Conservation (phyloP, 2,113 vertebrate genomes). For the Scartelaos histophorus region DNA sequence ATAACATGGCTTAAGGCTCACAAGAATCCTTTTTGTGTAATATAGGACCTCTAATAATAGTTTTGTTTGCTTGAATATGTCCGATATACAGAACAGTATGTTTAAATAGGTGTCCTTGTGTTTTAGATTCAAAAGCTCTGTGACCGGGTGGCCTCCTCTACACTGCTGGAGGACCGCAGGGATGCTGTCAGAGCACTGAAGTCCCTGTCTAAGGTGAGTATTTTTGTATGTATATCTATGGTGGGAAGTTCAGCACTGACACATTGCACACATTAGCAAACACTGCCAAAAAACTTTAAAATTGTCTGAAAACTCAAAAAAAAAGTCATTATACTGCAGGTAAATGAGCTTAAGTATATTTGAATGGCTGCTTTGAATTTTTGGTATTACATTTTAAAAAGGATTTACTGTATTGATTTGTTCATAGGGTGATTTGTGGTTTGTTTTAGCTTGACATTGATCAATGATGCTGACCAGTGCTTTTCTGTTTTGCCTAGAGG, state of each 20-base stretch:
- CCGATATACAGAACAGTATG: not conserved
- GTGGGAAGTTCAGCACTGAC: no score
- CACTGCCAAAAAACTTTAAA: no score
- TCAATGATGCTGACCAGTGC: not conserved
- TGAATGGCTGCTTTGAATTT: not conserved
- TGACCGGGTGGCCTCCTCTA: slow-evolving; percentile 95
- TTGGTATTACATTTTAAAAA: not conserved
- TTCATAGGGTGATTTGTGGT: not conserved
- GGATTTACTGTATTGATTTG: not conserved
- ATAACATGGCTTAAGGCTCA: no score
- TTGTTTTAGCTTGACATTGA: not conserved
- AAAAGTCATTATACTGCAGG: no score
- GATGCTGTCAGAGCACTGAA: slow-evolving; percentile 96
- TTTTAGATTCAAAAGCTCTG: slow-evolving; percentile 95
- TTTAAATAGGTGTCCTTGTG: not conserved
- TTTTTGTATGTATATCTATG: not conserved
- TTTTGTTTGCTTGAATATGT: not conserved
- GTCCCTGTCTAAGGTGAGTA: slow-evolving; percentile 84
- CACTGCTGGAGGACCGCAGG: slow-evolving; percentile 90
- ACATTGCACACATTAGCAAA: not conserved
- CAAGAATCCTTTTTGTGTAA: no score
- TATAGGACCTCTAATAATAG: no score
- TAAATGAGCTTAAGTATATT: not conserved
- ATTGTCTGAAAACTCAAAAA: no score
- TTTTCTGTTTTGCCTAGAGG: not conserved